These are phyloP conservation scores for Hydropsyche betteni DNA, from an alignment of 2,888 invertebrate genomes.

Conservation along the genomic window DNA sequence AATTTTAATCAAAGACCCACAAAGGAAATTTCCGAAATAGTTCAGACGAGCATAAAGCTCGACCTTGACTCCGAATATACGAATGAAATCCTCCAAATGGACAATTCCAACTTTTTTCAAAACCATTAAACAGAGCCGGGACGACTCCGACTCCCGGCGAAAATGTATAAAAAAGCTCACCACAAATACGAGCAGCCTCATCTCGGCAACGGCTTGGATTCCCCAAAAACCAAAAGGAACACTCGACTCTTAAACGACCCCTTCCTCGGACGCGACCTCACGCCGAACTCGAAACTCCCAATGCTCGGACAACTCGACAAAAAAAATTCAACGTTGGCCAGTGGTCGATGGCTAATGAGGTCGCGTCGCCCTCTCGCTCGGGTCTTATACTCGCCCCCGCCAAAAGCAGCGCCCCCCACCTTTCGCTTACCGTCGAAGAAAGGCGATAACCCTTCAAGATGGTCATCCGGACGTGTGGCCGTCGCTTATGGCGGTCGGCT, in stretches of 20 bases:
- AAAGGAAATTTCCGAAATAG: too few species aligned
- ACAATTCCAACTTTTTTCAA: too few species aligned
- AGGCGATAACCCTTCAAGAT: constrained; percentile 34
- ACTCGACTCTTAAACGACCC: constrained; percentile 27
- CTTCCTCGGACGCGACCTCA: too few species aligned
- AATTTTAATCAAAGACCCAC: too few species aligned
- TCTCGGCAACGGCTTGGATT: constrained; percentile 28
- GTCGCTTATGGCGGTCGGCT: not conserved
- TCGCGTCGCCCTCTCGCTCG: constrained; percentile 46
- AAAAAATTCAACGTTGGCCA: constrained; percentile 9
- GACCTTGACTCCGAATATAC: too few species aligned
- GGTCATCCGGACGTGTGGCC: not conserved
- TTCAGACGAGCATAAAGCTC: too few species aligned
- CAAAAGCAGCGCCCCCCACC: constrained; percentile 38
- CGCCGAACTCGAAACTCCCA: too few species aligned
- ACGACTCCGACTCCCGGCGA: too few species aligned
- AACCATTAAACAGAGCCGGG: too few species aligned
- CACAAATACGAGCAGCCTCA: constrained; percentile 49
- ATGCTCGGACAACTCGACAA: not conserved
- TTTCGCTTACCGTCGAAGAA: not conserved
- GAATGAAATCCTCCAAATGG: too few species aligned
- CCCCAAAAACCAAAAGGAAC: constrained; percentile 13
- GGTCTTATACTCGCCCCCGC: constrained; percentile 49
- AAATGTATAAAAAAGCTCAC: constrained; percentile 35
- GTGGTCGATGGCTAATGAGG: constrained; percentile 38